phyloP scores from a whole-genome alignment of 2,888 invertebrate species.

The Anarsia innoxiella region DNA sequence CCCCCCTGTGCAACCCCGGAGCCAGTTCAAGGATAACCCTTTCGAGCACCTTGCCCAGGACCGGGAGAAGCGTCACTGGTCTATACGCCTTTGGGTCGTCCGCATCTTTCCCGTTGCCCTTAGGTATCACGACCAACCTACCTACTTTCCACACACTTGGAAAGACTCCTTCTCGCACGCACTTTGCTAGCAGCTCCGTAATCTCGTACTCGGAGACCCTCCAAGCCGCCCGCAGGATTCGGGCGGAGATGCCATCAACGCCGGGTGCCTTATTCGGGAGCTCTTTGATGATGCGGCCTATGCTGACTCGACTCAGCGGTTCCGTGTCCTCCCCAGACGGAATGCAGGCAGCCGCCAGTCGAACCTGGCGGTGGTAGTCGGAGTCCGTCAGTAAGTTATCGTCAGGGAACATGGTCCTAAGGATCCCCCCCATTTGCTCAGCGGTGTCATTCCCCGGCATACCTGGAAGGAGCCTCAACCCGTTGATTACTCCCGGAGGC shows the following conservation, averaged over 20 bases:
- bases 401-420: slow-evolving; percentile 26
- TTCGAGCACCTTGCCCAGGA: slow-evolving; percentile 16
- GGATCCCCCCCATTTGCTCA: slow-evolving; percentile 17
- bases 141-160: slow-evolving; percentile 15
- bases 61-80: slow-evolving; percentile 15
- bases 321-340: slow-evolving; percentile 19
- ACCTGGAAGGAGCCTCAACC: slow-evolving; percentile 10
- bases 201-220: not conserved
- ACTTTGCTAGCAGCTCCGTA: slow-evolving; percentile 3
- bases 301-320: slow-evolving; percentile 1
- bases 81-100: not conserved
- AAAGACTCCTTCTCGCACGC: slow-evolving; percentile 8
- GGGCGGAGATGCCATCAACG: not conserved
- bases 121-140: slow-evolving; percentile 10
- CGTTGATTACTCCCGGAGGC: slow-evolving; percentile 17
- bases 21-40: slow-evolving; percentile 3
- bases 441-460: slow-evolving; percentile 10
- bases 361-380: slow-evolving; percentile 19
- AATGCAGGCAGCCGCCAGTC: slow-evolving; percentile 15
- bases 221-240: slow-evolving; percentile 1
- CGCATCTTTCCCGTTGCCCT: slow-evolving; percentile 8
- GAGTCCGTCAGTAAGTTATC: slow-evolving; percentile 21
- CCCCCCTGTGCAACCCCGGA: slow-evolving; percentile 1
- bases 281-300: slow-evolving; percentile 17
- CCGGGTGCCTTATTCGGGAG: slow-evolving; percentile 6